A percentile compares a stretch with the other conserved stretches of the same genome.
Conservation (phyloP, 2,888 invertebrate genomes). For the Orthonychiurus folsomi region DNA sequence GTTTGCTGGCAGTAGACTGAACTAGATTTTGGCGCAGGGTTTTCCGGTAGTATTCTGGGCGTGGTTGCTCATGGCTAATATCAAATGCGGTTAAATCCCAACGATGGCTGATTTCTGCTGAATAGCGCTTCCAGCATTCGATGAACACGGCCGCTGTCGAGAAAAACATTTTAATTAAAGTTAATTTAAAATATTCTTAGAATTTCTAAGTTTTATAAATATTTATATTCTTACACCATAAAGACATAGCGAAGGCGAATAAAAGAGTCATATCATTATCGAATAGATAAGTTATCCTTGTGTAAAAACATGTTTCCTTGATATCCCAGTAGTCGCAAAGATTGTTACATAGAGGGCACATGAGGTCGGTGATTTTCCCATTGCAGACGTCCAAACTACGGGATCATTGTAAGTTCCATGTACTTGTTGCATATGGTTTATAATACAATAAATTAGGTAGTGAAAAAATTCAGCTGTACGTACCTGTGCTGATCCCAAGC, state of each 20-base stretch:
- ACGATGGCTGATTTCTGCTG: constrained; percentile 85
- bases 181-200: constrained; percentile 2
- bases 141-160: constrained; percentile 42
- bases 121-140: constrained; percentile 94
- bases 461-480: neutral
- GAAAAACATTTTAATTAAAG: neutral
- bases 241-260: constrained; percentile 88
- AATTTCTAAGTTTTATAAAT: neutral
- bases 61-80: constrained; percentile 73
- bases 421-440: no score
- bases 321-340: constrained; percentile 77
- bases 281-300: constrained; percentile 76
- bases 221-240: constrained; percentile 64
- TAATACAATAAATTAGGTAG: neutral
- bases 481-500: constrained; percentile 58
- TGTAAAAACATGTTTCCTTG: constrained; percentile 70
- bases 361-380: constrained; percentile 53
- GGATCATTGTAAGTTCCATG: no score
- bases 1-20: constrained; percentile 48
- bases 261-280: constrained; percentile 88
- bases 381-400: constrained; percentile 62
- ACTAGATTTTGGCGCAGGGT: constrained; percentile 56
- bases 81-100: constrained; percentile 94
- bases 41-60: constrained; percentile 74
- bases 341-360: constrained; percentile 85